Evolutionary conservation across 2,113 vertebrate species (phyloP), one percentile per base, ranked within the genome.

Genomic region (Spheniscus mendiculus): DNA sequence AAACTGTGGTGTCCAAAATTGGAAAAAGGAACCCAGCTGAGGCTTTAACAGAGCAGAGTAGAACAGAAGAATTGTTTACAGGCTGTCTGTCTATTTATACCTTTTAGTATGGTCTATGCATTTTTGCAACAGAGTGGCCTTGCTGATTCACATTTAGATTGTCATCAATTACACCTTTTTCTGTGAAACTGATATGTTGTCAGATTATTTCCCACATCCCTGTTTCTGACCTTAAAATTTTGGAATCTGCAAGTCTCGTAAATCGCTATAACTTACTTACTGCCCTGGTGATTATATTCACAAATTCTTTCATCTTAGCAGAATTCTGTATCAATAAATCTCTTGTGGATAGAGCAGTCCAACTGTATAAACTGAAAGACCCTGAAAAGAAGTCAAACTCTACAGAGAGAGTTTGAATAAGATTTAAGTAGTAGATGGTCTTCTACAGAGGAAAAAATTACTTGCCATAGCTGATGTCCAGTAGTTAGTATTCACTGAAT

Each of bases 1-100:
- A 82, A 96, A 84, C 89, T 91, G 47, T 38, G 26, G 61, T 94
- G 73, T 17, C 80, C 84, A 78, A 91, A 92, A 96, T 82, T 95
- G 89, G 40, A 79, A 91, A 89, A 76, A 76, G 81, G 87, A 96
- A 79, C 40, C 89, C 87, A 89, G 56, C 89, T 89, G 81, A 89
- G 93, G 26, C 47, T 87, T 93, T 82, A 91, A 89, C n/a, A 92
- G 72, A 87, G 69, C 59, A 59, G 55, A 72, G 23, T 21, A 80
- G 49, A 95, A 67, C 38, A 84, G 49, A 81, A 36, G 25, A 84
- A 63, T 71, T 79, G 61, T 89, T 95, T 81, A 44, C 53, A 76
- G 69, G 6, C 69, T 87, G 26, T 78, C 38, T 63, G 29, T 36
- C 42, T 90, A 5, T 89, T 95, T 87, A 76, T 95, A 25, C 7